Percentiles rank a stretch among this genome's conserved stretches.
These are phyloP conservation scores for Atractosteus spatula DNA, from an alignment of 2,113 vertebrate genomes.

Conservation along the genomic window DNA sequence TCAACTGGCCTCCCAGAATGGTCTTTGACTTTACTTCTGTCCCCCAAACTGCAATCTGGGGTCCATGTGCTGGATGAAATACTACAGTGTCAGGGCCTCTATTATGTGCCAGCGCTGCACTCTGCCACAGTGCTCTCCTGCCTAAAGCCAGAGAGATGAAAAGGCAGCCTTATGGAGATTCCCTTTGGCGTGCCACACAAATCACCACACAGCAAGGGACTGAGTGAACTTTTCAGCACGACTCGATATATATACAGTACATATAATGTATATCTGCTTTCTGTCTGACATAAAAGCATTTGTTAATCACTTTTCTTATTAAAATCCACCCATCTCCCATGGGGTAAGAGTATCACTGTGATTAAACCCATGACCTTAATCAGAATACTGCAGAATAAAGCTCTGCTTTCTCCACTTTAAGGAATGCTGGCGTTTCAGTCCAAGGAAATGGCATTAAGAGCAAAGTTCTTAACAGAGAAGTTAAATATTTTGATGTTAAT, in stretches of 20 bases:
- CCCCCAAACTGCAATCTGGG: conserved; percentile 25
- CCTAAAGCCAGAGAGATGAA: conserved; percentile 12
- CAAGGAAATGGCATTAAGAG: too few relatives aligned
- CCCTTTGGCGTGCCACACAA: not conserved
- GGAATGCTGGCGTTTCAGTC: too few relatives aligned
- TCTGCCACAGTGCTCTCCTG: conserved; percentile 3
- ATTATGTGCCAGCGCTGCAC: conserved; percentile 26
- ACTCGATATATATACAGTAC: not conserved
- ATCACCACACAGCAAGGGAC: not conserved
- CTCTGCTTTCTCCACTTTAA: too few relatives aligned
- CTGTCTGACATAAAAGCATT: not conserved
- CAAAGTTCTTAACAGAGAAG: too few relatives aligned
- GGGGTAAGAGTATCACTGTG: not conserved
- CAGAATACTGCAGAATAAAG: too few relatives aligned
- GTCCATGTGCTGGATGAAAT: conserved; percentile 39
- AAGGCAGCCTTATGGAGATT: conserved; percentile 8
- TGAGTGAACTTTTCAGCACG: not conserved
- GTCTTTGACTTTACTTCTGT: conserved; percentile 21
- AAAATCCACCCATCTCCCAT: conserved; percentile 1
- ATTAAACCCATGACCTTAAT: not conserved
- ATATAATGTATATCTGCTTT: not conserved
- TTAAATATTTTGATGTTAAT: too few relatives aligned
- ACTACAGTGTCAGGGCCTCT: conserved; percentile 33
- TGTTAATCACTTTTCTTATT: conserved; percentile 9
- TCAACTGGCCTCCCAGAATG: conserved; percentile 1